Evolutionary conservation across 2,797 vertebrate genomes (phyloP), one percentile per base, ranked within the genome.

Genomic region (Poeciliopsis presidionis): DNA sequence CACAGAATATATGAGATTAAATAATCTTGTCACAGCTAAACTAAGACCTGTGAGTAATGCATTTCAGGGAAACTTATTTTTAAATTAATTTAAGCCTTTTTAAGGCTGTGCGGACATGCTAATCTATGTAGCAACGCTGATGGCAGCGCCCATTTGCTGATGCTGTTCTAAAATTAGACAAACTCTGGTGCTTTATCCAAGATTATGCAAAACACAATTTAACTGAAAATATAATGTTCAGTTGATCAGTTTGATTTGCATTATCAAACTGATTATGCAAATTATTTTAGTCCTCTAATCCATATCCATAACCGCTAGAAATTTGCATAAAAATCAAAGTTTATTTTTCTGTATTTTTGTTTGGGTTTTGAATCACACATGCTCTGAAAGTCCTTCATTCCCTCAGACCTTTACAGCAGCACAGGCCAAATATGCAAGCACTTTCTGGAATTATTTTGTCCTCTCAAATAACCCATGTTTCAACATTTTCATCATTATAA

Each of bases 271-370:
- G 25, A 2, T 53, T 33, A 3, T 33, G 33, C 33, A 33, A 33
- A 33, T 33, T 53, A 25, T 53, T 53, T 53, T 53, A 53, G 7
- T 53, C 7, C 20, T 25, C 22, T 25, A 53, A 25, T 86, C 90
- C 75, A 14, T 72, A 86, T 74, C 65, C 61, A 81, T 78, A 84
- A 61, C 13, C 28, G 2, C 2, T 36, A 30, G 16, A 63, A 16
- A 30, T 36, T 20, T 63, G 16, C 59, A 63, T 16, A 33, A 30
- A 18, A 20, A 14, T 13, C 4, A 76, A 73, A 30, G 28, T 1
- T 70, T 57, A 53, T 77, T 78, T 79, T 75, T 45, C 20, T 18
- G 13, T 11, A 20, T 73, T 77, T 47, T 81, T 55, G 73, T 63
- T 77, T 72, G 79, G 49, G 33, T 3, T 70, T 16, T n/a, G 55